Conservation (phyloP, 2,113 vertebrate species). For the Malurus cyaneus region DNA sequence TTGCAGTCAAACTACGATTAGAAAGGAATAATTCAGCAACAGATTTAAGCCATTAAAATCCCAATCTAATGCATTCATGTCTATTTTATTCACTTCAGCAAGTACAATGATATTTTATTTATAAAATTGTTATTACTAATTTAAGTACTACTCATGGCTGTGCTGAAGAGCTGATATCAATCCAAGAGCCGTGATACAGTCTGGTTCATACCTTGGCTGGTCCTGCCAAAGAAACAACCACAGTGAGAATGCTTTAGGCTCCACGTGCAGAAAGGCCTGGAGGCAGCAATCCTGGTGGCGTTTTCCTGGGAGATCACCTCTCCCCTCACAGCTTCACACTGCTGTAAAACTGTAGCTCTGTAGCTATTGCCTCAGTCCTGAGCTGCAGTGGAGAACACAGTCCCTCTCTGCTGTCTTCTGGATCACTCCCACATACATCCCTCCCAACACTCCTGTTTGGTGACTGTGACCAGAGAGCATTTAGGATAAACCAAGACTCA, state of each 20-base stretch:
- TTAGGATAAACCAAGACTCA: not conserved
- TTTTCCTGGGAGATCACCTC: not conserved
- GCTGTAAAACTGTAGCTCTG: not conserved
- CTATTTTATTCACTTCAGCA: not conserved
- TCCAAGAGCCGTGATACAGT: not conserved
- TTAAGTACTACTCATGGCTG: not conserved
- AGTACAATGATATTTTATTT: constrained; percentile 2
- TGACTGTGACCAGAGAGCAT: not conserved
- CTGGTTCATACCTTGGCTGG: not conserved
- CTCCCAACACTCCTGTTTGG: not conserved
- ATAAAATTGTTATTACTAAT: constrained; percentile 18
- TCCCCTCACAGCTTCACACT: not conserved
- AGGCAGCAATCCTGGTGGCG: not conserved
- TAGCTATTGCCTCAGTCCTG: not conserved
- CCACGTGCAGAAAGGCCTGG: accelerated
- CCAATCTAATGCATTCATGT: not conserved
- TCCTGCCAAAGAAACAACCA: not conserved
- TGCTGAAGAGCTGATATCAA: not conserved
- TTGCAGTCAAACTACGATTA: not conserved
- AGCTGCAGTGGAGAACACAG: not conserved
- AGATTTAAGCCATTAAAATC: not conserved
- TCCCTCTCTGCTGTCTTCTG: not conserved
- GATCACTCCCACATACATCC: not conserved
- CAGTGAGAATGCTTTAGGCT: not conserved
- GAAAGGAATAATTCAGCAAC: not conserved